These are phyloP conservation scores for Cepphus grylle DNA, from an alignment of 2,113 vertebrate species.

Conservation along the genomic window DNA sequence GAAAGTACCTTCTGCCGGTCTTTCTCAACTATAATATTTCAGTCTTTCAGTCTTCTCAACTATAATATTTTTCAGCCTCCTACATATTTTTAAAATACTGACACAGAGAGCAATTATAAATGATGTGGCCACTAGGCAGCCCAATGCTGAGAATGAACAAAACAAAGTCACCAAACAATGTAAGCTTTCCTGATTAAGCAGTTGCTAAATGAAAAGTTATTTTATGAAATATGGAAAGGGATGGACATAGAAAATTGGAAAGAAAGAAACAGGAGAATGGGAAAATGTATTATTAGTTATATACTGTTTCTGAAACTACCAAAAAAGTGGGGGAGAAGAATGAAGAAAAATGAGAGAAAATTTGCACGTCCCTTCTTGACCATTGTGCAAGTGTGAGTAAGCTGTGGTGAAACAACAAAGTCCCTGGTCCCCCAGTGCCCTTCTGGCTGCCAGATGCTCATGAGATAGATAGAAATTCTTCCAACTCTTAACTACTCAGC, in stretches of 20 bases:
- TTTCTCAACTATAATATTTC: not conserved
- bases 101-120: not conserved
- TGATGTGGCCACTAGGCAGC: not conserved
- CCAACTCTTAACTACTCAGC: not conserved
- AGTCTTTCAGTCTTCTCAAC: not conserved
- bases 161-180: not conserved
- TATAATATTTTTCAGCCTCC: not conserved
- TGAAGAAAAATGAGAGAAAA: not conserved
- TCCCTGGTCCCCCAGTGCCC: not conserved
- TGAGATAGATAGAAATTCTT: not conserved
- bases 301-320: not conserved
- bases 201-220: not conserved
- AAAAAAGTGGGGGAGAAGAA: not conserved
- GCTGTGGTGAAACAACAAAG: not conserved
- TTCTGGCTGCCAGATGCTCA: not conserved
- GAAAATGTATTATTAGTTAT: not conserved
- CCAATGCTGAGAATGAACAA: not conserved
- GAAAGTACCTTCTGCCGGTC: not conserved
- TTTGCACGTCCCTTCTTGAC: not conserved
- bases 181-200: not conserved
- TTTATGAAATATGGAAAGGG: not conserved
- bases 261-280: not conserved
- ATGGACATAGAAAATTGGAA: not conserved
- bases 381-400: not conserved
- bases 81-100: not conserved